These are phyloP conservation scores for Cantharis nigra DNA, from an alignment of 2,888 invertebrate species.

Conservation along the genomic window DNA sequence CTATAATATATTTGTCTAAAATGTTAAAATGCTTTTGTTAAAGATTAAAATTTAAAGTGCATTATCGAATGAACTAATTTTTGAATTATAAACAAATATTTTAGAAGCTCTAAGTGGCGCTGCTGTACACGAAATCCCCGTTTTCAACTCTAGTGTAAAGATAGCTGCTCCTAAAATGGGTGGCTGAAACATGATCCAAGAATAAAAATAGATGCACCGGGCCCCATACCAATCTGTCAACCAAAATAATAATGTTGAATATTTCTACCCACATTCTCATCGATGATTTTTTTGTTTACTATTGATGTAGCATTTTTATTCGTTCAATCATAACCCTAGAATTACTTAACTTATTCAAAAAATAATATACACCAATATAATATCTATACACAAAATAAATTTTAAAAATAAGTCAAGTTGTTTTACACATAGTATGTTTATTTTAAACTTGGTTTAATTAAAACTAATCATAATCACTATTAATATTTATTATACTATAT, in stretches of 20 bases:
- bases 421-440: not conserved
- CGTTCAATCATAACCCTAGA: not conserved
- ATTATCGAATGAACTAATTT: not conserved
- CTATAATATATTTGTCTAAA: no score
- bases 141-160: constrained; percentile 54
- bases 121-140: constrained; percentile 32
- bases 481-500: not conserved
- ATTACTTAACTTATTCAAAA: not conserved
- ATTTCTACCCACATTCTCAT: constrained; percentile 26
- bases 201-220: constrained; percentile 61
- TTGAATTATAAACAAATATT: not conserved
- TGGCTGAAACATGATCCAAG: constrained; percentile 66
- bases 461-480: not conserved
- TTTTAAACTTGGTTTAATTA: not conserved
- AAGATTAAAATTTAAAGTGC: not conserved
- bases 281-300: not conserved
- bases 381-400: not conserved
- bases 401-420: not conserved
- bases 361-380: not conserved
- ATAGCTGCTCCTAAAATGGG: constrained; percentile 69
- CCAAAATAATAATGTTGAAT: constrained; percentile 38
- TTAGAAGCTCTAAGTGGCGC: not conserved
- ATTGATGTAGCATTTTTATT: not conserved
- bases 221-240: constrained; percentile 46
- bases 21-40: not conserved